Conservation (phyloP, 2,888 invertebrate species). For the Euphydryas editha region DNA sequence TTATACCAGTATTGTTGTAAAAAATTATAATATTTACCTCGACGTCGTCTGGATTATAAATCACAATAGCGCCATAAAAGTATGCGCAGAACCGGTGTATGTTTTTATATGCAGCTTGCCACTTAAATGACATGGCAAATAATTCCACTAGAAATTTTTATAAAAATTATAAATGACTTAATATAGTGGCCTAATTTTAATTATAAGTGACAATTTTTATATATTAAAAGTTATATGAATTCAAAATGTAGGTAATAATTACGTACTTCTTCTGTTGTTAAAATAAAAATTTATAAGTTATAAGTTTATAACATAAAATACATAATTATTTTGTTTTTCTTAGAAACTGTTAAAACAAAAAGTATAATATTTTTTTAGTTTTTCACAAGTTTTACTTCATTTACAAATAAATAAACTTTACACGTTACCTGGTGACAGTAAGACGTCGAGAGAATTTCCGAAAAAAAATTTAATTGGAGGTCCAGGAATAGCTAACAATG, state of each 20-base stretch:
- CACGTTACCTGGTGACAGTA: constrained; percentile 33
- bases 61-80: constrained; percentile 52
- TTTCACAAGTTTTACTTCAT: too few species aligned
- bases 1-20: neutral
- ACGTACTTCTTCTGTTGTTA: too few species aligned
- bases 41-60: constrained; percentile 55
- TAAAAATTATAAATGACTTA: neutral
- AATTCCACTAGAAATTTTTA: constrained; percentile 50
- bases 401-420: neutral
- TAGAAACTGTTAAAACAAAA: too few species aligned
- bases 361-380: too few species aligned
- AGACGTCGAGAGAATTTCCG: constrained; percentile 41
- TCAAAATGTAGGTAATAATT: too few species aligned
- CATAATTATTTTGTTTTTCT: too few species aligned
- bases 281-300: too few species aligned
- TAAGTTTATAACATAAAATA: neutral
- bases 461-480: constrained; percentile 44
- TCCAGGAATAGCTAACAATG: constrained; percentile 57
- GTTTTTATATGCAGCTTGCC: constrained; percentile 51
- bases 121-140: constrained; percentile 53
- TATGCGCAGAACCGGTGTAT: constrained; percentile 58
- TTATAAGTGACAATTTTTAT: neutral
- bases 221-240: neutral
- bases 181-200: neutral
- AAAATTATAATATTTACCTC: constrained; percentile 4